Evolutionary conservation across 2,113 vertebrate species (phyloP), one percentile per base, ranked within the genome.

Genomic region (Chionomys nivalis): DNA sequence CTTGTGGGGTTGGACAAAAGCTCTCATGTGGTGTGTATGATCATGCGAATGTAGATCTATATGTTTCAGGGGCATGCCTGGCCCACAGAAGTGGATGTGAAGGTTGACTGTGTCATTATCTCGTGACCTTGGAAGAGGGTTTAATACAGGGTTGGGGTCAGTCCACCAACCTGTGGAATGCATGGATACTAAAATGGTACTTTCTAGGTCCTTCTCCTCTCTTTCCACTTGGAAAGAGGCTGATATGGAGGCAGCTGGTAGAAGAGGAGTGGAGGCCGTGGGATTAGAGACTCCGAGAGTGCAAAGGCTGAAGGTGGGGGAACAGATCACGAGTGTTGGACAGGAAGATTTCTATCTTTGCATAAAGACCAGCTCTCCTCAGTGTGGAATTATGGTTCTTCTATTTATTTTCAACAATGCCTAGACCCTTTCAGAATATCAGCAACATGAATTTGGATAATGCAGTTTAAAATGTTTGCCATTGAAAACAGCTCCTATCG

Each of bases 121-220:
- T 7, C n/a, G 63, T 42, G 78, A 24, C 28, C 12, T 2, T 3
- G 13, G 77, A 65, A 52, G 68, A 39, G 33, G 11, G 47, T 31
- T 75, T 89, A 61, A 0, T 28, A n/a, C 7, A 31, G 26, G 70
- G 65, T 33, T 13, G 2, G 0, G 28, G 36, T 26, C 85, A 33
- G 39, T 65, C 61, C 17, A 66, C 42, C 61, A 86, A 33, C 42
- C 28, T 86, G 42, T 47, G 63, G 36, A 78, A 49, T 6, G 5
- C 39, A 7, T 63, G 42, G 28, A 63, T 0, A 23, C 21, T 0
- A 0, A 5, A 2, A 3, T 5, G 68, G 81, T 23, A 17, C 23
- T 28, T 58, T 26, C 36, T 61, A 36, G 42, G 12, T 42, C 49
- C 14, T 75, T 39, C 55, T 89, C 24, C 26, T 75, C n/a, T 8